Conservation (phyloP, 2,797 vertebrate genomes). For the Rhinogobio ventralis region DNA sequence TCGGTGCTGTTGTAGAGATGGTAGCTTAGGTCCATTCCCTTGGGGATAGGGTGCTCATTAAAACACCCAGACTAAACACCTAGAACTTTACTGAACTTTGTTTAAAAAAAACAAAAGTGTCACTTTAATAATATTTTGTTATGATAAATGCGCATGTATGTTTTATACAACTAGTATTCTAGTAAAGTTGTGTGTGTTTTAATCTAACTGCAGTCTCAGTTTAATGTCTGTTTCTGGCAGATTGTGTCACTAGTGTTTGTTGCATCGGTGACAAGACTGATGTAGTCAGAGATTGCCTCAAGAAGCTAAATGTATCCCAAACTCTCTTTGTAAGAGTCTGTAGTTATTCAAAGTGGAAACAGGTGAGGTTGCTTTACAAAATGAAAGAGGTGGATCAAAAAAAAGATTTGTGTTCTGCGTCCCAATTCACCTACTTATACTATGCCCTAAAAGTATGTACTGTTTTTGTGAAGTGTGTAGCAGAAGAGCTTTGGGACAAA, state of each 20-base stretch:
- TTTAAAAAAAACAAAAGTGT: background rate
- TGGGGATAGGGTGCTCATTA: background rate
- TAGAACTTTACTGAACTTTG: background rate
- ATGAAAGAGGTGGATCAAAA: background rate
- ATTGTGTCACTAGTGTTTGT: background rate
- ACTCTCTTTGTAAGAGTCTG: background rate
- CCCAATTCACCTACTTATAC: no score
- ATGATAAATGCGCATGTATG: background rate
- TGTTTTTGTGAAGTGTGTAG: background rate
- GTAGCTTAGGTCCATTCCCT: background rate
- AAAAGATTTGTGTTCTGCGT: background rate
- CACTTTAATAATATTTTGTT: background rate
- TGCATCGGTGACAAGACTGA: background rate
- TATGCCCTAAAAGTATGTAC: background rate
- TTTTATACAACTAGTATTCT: background rate
- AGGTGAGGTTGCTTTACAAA: background rate
- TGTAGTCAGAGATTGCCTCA: background rate
- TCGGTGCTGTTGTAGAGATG: background rate
- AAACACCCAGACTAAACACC: background rate
- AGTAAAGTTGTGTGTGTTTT: background rate
- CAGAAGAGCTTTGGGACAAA: background rate
- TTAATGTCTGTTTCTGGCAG: background rate
- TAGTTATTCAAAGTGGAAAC: background rate
- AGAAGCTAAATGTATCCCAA: background rate
- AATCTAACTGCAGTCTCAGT: background rate